Evolutionary conservation across 1,140 invertebrate genomes (phyloP).

Genomic region (Drosophila sechellia): DNA sequence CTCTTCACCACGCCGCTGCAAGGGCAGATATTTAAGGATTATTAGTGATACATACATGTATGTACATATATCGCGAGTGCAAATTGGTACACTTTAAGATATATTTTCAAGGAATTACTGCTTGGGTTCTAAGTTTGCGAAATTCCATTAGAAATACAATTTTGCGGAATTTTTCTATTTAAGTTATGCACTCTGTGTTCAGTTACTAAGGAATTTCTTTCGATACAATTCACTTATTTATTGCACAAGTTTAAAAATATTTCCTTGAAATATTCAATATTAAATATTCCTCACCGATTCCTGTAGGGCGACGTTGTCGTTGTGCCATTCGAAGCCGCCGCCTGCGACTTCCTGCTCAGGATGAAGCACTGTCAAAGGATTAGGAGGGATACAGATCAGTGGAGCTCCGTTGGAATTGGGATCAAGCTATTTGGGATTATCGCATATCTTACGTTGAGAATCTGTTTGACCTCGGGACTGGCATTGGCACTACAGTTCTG

Average conservation of each 20-base stretch:
- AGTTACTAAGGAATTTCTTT: not conserved
- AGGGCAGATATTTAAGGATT: not conserved
- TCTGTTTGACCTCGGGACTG: conserved; percentile 97
- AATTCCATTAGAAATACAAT: too few species aligned
- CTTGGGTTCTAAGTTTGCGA: too few species aligned
- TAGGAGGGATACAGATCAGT: not conserved
- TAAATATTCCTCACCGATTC: conserved; percentile 88
- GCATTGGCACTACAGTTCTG: conserved; percentile 98
- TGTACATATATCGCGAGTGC: too few species aligned
- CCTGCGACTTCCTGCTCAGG: conserved; percentile 93
- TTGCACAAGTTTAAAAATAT: not conserved
- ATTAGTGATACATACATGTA: not conserved
- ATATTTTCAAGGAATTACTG: too few species aligned
- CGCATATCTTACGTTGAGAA: conserved; percentile 89
- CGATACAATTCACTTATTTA: not conserved
- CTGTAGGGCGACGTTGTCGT: conserved; percentile 89
- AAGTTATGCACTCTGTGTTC: not conserved
- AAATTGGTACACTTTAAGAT: too few species aligned
- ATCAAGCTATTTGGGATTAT: not conserved
- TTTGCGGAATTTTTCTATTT: not conserved
- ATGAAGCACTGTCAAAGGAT: conserved; percentile 90
- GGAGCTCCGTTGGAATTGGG: not conserved
- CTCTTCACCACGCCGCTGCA: conserved; percentile 87
- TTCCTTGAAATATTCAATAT: not conserved
- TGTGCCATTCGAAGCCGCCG: conserved; percentile 90